These are phyloP conservation scores for Chrysaora quinquecirrha DNA, from an alignment of 30 jellyfish, hydroid and myxozoan genomes.

Conservation along the genomic window DNA sequence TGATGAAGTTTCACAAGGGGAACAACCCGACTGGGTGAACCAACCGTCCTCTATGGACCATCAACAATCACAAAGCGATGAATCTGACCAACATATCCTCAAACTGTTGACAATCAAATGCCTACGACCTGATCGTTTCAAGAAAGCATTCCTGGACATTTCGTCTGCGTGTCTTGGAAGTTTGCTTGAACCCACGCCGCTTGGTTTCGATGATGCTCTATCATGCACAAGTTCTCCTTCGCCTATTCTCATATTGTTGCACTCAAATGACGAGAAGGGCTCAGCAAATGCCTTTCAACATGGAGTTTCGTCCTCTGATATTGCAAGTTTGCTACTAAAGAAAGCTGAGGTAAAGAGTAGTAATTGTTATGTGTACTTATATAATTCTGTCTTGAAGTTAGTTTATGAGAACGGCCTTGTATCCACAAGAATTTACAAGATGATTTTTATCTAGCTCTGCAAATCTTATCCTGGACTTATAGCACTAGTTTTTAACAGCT, in stretches of 20 bases:
- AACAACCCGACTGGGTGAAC: neutral
- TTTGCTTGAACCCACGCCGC: neutral
- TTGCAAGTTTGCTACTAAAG: neutral
- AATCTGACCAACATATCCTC: neutral
- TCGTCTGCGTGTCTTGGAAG: conserved; percentile 20
- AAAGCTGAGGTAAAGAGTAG: conserved; percentile 34
- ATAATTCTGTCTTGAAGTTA: neutral
- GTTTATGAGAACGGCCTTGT: neutral
- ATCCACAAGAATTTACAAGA: neutral
- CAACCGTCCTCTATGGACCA: neutral
- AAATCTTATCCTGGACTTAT: no score
- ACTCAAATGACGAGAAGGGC: neutral
- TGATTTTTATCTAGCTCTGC: no score
- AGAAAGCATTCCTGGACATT: conserved; percentile 31
- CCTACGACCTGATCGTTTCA: conserved; percentile 83
- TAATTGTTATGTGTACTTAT: neutral
- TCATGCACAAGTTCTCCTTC: neutral
- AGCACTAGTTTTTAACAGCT: no score
- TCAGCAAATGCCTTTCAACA: neutral
- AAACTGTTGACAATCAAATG: conserved; percentile 41
- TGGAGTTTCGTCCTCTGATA: neutral
- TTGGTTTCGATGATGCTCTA: conserved; percentile 31
- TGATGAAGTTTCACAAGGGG: neutral
- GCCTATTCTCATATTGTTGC: conserved; percentile 56
- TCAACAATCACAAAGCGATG: neutral